These are phyloP conservation scores for Jacana jacana DNA, from an alignment of 2,113 vertebrate genomes.

Conservation along the genomic window DNA sequence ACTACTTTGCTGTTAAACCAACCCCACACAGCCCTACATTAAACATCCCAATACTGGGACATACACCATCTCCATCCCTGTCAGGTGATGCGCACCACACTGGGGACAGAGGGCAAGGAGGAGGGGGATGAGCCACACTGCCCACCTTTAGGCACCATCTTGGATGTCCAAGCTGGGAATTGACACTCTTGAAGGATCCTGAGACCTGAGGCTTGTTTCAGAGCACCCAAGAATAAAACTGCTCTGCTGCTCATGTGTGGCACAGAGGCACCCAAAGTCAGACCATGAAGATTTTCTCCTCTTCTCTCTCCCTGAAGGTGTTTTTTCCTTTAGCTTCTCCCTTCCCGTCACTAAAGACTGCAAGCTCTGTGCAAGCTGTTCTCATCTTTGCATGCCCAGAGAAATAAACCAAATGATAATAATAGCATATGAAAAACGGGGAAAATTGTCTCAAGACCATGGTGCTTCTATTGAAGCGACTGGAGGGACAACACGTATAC, in stretches of 20 bases:
- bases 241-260: accelerated
- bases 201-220: neutral
- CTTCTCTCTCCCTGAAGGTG: neutral
- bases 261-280: neutral
- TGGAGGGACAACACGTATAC: neutral
- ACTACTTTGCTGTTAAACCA: neutral
- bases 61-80: neutral
- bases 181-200: neutral
- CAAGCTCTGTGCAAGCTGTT: neutral
- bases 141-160: neutral
- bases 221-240: neutral
- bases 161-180: neutral
- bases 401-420: neutral
- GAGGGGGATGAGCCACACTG: accelerated
- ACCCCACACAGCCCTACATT: neutral
- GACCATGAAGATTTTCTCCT: accelerated
- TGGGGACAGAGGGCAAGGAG: neutral
- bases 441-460: neutral
- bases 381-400: neutral
- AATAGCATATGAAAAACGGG: neutral
- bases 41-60: neutral
- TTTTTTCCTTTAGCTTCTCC: neutral
- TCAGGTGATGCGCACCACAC: neutral
- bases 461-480: neutral
- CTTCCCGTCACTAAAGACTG: neutral